Conservation (phyloP, 1,140 invertebrate genomes). For the Drosophila kohkoa region DNA sequence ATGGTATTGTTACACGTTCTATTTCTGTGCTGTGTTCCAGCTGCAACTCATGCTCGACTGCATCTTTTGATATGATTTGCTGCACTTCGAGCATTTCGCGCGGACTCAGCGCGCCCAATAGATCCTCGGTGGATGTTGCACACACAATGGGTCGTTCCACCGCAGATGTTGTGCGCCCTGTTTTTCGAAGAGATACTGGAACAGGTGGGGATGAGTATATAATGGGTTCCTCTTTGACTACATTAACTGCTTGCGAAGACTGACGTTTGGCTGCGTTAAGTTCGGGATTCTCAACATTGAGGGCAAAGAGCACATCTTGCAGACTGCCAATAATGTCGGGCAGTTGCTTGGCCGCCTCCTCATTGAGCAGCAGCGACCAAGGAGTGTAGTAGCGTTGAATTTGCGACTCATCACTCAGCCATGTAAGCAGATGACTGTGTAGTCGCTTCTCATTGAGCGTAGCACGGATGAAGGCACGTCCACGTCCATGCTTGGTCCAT, state of each 20-base stretch:
- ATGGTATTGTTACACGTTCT: slow-evolving; percentile 15
- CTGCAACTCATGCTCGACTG: slow-evolving; percentile 40
- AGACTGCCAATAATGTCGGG: slow-evolving; percentile 93
- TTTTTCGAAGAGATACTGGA: slow-evolving; percentile 49
- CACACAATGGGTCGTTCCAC: slow-evolving; percentile 70
- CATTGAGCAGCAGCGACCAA: slow-evolving; percentile 92
- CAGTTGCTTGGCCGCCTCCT: slow-evolving; percentile 90
- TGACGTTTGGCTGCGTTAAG: slow-evolving; percentile 86
- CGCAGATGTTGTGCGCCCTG: slow-evolving; percentile 24
- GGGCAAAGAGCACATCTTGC: slow-evolving; percentile 93
- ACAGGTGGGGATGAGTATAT: slow-evolving; percentile 85
- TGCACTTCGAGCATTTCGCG: slow-evolving; percentile 54
- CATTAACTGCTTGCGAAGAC: not conserved
- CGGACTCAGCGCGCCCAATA: slow-evolving; percentile 53
- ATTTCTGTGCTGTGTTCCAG: not conserved
- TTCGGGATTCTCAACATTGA: slow-evolving; percentile 92
- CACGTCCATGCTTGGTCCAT: slow-evolving; percentile 90
- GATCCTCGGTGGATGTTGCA: slow-evolving; percentile 68
- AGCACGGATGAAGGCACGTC: slow-evolving; percentile 93
- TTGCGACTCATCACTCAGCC: slow-evolving; percentile 87
- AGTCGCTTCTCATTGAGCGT: slow-evolving; percentile 93
- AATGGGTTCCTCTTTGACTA: slow-evolving; percentile 84
- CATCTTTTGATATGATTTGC: slow-evolving; percentile 48
- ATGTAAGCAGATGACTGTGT: slow-evolving; percentile 90
- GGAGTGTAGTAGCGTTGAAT: slow-evolving; percentile 90